Conservation (phyloP, 1,140 invertebrate genomes). For the Pachypsylla venusta region DNA sequence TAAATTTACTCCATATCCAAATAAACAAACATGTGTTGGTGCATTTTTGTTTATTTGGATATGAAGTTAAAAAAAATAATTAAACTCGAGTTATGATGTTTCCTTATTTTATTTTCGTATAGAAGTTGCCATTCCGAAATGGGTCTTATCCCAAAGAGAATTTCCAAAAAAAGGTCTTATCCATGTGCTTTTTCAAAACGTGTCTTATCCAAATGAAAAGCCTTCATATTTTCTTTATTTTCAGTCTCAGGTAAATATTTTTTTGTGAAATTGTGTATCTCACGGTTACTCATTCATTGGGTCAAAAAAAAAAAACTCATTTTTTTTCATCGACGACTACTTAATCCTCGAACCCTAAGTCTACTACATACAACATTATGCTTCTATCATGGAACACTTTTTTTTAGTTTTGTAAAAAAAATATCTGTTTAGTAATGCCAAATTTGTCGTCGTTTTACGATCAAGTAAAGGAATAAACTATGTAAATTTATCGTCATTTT, state of each 20-base stretch:
- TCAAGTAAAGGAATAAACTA: too few species aligned
- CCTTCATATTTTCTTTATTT: neutral
- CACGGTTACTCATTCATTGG: neutral
- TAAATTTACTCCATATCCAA: neutral
- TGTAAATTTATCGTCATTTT: too few species aligned
- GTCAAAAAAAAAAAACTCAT: too few species aligned
- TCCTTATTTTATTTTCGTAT: neutral
- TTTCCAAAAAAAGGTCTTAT: too few species aligned
- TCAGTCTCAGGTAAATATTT: neutral
- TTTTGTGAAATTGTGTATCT: neutral
- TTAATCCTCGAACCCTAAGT: too few species aligned
- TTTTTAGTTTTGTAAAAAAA: too few species aligned
- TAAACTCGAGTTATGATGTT: neutral
- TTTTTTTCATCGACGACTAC: too few species aligned
- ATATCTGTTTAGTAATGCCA: too few species aligned
- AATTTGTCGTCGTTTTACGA: too few species aligned
- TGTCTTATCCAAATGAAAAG: neutral
- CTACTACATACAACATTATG: too few species aligned
- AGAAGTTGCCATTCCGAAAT: neutral
- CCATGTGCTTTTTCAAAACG: neutral
- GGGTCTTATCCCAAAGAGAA: neutral
- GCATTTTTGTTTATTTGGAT: neutral
- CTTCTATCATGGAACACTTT: too few species aligned
- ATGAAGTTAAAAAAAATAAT: neutral
- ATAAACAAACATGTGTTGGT: neutral